These are phyloP conservation scores for Lampropteryx suffumata DNA, from an alignment of 2,888 invertebrate genomes.

Conservation along the genomic window DNA sequence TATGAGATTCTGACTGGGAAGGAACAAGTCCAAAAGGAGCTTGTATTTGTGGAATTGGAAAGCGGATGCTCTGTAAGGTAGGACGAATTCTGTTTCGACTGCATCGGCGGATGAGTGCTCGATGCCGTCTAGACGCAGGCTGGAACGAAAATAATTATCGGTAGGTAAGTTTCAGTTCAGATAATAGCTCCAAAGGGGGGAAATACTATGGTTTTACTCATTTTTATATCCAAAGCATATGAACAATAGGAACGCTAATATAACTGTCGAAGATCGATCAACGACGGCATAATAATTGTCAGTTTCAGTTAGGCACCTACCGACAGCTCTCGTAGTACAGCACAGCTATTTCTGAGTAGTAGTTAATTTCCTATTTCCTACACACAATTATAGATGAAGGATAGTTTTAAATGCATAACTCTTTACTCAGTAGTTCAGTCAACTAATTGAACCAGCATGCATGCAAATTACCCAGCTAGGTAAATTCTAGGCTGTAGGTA, in stretches of 20 bases:
- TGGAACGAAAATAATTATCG: slow-evolving; percentile 51
- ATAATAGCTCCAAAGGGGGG: too few species aligned
- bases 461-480: slow-evolving; percentile 10
- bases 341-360: too few species aligned
- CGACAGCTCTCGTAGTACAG: too few species aligned
- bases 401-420: slow-evolving; percentile 1
- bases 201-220: too few species aligned
- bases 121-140: slow-evolving; percentile 84
- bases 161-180: too few species aligned
- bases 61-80: slow-evolving; percentile 83
- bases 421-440: not conserved
- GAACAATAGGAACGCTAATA: too few species aligned
- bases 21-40: slow-evolving; percentile 82
- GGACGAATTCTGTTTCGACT: slow-evolving; percentile 71
- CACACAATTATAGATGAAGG: not conserved
- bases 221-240: too few species aligned
- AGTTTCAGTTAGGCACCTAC: too few species aligned
- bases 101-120: slow-evolving; percentile 73
- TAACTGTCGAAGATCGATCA: too few species aligned
- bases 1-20: slow-evolving; percentile 74
- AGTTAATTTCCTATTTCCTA: not conserved
- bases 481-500: not conserved
- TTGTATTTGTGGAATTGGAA: slow-evolving; percentile 84
- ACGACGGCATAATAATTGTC: too few species aligned
- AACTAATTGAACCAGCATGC: slow-evolving; percentile 14